These are phyloP conservation scores for Chrysolina oricalcia DNA, from an alignment of 2,888 invertebrate species.

Conservation along the genomic window DNA sequence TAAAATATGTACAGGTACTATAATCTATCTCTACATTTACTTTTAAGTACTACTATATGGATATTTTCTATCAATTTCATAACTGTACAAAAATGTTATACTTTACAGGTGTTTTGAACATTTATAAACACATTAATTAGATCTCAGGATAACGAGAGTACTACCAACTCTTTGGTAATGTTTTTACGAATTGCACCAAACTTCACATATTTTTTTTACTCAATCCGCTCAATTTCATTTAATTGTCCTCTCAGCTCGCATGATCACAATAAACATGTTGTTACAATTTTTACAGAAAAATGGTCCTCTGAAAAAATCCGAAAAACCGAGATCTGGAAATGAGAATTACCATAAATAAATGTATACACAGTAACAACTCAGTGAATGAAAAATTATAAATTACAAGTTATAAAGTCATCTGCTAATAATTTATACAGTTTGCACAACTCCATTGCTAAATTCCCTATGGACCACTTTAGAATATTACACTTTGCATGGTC, in stretches of 20 bases:
- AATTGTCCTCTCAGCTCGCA: background rate
- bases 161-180: background rate
- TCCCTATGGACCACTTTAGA: too few species aligned
- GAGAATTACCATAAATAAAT: too few species aligned
- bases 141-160: background rate
- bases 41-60: constrained; percentile 36
- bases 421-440: too few species aligned
- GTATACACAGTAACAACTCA: too few species aligned
- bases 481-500: too few species aligned
- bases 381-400: too few species aligned
- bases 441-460: too few species aligned
- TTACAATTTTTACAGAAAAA: too few species aligned
- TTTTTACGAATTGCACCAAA: constrained; percentile 6
- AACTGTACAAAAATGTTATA: constrained; percentile 23
- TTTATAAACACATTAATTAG: background rate
- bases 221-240: background rate
- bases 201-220: background rate
- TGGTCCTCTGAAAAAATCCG: too few species aligned
- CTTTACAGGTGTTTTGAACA: background rate
- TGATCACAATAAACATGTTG: background rate
- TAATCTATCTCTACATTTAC: constrained; percentile 24
- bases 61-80: background rate
- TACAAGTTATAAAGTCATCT: too few species aligned
- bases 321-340: too few species aligned
- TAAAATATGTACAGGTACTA: constrained; percentile 42